A percentile compares a stretch with the other conserved stretches of the same genome.
Conservation (phyloP, 2,888 invertebrate species). For the Mimas tiliae region DNA sequence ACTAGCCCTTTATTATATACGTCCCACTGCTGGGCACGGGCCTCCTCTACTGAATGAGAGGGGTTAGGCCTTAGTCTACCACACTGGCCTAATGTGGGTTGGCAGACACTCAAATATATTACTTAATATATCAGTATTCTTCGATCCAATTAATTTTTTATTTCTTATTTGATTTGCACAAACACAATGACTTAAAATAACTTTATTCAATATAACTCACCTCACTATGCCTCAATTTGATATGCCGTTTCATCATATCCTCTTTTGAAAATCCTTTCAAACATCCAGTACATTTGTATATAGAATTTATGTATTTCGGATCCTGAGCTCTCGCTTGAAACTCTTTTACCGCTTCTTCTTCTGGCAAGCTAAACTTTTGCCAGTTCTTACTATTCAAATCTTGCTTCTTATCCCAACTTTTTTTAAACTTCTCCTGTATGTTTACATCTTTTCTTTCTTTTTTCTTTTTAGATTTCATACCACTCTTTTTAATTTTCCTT, state of each 20-base stretch:
- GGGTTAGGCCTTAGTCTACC: no score
- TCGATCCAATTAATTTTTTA: no score
- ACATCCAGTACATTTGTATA: constrained; percentile 62
- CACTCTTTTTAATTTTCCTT: background rate
- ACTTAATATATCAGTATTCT: no score
- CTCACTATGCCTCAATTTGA: constrained; percentile 60
- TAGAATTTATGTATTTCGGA: constrained; percentile 57
- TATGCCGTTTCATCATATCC: constrained; percentile 64
- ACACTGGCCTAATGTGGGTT: no score
- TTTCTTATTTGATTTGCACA: no score
- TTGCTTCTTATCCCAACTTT: constrained; percentile 8
- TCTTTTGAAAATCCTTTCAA: constrained; percentile 67
- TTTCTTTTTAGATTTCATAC: constrained; percentile 18
- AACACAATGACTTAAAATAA: no score
- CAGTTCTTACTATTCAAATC: constrained; percentile 46
- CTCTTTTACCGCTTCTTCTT: constrained; percentile 64
- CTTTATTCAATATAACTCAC: constrained; percentile 40
- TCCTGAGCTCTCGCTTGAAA: constrained; percentile 56
- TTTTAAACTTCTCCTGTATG: constrained; percentile 9
- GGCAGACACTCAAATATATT: no score
- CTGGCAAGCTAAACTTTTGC: constrained; percentile 59
- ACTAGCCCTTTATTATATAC: no score
- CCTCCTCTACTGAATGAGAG: no score
- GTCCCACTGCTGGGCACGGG: no score
- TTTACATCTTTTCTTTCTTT: background rate